A percentile compares a stretch with the other conserved stretches of the same genome.
phyloP scores from a whole-genome alignment of 2,113 vertebrate species.

The Heliornis fulica region DNA sequence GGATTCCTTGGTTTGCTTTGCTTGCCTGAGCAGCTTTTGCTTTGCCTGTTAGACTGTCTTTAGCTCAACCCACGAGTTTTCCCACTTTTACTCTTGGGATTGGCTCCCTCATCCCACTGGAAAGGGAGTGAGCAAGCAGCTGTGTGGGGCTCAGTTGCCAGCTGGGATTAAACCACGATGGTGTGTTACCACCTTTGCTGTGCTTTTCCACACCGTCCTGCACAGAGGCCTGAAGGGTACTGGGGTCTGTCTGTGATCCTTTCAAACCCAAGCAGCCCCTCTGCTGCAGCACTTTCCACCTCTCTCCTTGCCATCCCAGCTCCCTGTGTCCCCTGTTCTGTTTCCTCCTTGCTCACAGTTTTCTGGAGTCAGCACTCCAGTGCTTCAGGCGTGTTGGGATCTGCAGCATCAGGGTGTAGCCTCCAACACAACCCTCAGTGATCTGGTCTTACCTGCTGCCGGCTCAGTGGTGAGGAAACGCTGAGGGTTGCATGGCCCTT shows the following conservation, averaged over 20 bases:
- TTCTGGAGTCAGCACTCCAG: neutral
- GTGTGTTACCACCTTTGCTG: neutral
- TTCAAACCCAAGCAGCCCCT: neutral
- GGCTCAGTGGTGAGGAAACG: neutral
- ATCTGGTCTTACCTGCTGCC: conserved; percentile 70
- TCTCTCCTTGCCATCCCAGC: neutral
- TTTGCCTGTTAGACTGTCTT: no score
- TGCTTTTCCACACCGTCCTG: neutral
- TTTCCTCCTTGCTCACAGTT: neutral
- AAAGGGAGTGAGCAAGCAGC: no score
- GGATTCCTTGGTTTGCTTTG: no score
- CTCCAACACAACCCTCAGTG: conserved; percentile 31
- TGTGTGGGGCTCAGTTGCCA: no score
- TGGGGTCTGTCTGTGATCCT: neutral
- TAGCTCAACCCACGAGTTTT: no score
- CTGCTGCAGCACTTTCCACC: neutral
- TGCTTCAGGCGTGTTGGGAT: conserved; percentile 44
- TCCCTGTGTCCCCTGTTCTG: neutral
- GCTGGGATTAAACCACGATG: no score
- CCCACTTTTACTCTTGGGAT: no score
- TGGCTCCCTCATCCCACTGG: no score
- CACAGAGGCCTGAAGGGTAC: neutral
- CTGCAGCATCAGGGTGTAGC: conserved; percentile 57
- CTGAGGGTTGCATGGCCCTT: neutral
- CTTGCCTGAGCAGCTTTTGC: no score